Conservation (phyloP, 1,140 invertebrate species). For the Diplogasteroides magnus region DNA sequence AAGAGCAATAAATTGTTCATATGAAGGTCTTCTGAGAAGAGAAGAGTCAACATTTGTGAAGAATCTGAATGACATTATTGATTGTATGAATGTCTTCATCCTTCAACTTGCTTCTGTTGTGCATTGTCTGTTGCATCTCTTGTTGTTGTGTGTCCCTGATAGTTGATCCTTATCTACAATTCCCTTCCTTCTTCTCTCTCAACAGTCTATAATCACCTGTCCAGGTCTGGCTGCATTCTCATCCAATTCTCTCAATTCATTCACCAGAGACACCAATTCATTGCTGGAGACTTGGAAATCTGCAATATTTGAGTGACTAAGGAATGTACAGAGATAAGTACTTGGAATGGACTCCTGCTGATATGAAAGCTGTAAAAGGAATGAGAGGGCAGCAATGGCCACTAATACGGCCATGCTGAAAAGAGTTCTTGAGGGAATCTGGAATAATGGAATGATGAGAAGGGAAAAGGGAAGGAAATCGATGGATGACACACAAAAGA, state of each 20-base stretch:
- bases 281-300: constrained; percentile 22
- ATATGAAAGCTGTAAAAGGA: no score
- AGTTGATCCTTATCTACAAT: constrained; percentile 12
- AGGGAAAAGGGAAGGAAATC: no score
- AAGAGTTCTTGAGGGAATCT: no score
- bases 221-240: constrained; percentile 21
- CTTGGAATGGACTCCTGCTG: constrained; percentile 5
- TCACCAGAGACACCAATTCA: constrained; percentile 19
- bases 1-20: constrained; percentile 32
- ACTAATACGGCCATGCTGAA: no score
- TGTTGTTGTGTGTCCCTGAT: constrained; percentile 34
- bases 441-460: no score
- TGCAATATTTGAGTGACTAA: constrained; percentile 7
- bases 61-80: constrained; percentile 27
- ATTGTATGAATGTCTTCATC: constrained; percentile 4
- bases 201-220: constrained; percentile 10
- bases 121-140: constrained; percentile 33
- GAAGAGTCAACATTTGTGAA: constrained; percentile 38
- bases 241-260: constrained; percentile 21
- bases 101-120: constrained; percentile 14
- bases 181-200: neutral
- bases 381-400: no score
- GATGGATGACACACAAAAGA: no score
- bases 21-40: constrained; percentile 29
- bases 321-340: neutral